These are phyloP conservation scores for Aleadryas rufinucha DNA, from an alignment of 2,113 vertebrate species.

Conservation along the genomic window DNA sequence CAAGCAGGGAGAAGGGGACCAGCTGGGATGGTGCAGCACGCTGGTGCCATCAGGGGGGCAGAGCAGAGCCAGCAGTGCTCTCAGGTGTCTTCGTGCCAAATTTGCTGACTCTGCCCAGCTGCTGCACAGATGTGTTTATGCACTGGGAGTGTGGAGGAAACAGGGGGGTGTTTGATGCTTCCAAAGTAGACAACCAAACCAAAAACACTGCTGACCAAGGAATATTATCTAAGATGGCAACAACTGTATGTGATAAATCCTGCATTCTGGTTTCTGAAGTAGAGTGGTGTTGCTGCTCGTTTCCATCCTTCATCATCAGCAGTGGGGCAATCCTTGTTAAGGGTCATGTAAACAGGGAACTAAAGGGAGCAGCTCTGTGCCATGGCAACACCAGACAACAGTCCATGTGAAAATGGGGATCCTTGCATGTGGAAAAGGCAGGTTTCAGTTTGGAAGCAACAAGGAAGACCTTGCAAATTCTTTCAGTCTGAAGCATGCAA, in stretches of 20 bases:
- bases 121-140: background rate
- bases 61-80: background rate
- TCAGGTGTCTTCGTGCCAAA: fast-evolving
- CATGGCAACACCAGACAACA: background rate
- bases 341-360: background rate
- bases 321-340: background rate
- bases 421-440: background rate
- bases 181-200: background rate
- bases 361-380: background rate
- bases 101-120: background rate
- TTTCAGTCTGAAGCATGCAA: background rate
- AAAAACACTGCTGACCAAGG: background rate
- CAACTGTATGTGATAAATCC: background rate
- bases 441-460: background rate
- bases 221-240: background rate
- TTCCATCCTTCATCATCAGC: background rate
- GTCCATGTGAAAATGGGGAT: background rate
- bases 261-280: background rate
- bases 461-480: background rate
- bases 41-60: background rate
- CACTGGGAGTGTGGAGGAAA: background rate
- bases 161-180: background rate
- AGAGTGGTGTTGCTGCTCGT: fast-evolving
- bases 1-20: background rate
- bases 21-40: fast-evolving